Evolutionary conservation across 2,113 vertebrate species (phyloP).

Genomic region (Tetrao urogallus): DNA sequence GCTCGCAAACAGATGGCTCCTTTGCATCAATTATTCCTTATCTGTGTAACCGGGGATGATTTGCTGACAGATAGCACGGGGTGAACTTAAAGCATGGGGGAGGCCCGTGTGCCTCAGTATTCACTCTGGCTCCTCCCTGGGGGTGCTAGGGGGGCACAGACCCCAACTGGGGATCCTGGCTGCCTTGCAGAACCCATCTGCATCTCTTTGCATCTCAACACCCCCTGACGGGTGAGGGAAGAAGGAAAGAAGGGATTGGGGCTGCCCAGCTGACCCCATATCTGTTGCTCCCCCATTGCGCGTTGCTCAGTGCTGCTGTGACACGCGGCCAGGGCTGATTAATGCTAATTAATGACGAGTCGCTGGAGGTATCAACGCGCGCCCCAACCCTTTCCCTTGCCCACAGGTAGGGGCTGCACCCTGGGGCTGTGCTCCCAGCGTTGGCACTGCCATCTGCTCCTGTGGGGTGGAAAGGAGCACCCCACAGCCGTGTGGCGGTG

Average conservation of each 20-base stretch:
- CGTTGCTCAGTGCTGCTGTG: neutral
- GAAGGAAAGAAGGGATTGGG: neutral
- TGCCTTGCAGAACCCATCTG: neutral
- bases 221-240: too few species aligned
- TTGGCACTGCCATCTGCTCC: neutral
- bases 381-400: neutral
- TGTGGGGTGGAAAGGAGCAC: neutral
- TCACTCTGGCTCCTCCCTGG: neutral
- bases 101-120: neutral
- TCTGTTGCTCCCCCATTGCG: neutral
- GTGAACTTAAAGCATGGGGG: slow-evolving; percentile 39
- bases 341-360: slow-evolving; percentile 53
- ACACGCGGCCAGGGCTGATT: neutral
- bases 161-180: neutral
- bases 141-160: neutral
- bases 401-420: slow-evolving; percentile 1
- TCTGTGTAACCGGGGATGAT: slow-evolving; percentile 76
- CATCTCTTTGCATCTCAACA: neutral
- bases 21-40: slow-evolving; percentile 89
- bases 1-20: slow-evolving; percentile 81
- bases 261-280: neutral
- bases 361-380: slow-evolving; percentile 1
- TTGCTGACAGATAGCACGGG: slow-evolving; percentile 75
- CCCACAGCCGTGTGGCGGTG: neutral
- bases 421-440: neutral